Evolutionary conservation across 2,888 invertebrate genomes (phyloP), one percentile per base, ranked within the genome.

Genomic region (Xestoiulus laeticollis): DNA sequence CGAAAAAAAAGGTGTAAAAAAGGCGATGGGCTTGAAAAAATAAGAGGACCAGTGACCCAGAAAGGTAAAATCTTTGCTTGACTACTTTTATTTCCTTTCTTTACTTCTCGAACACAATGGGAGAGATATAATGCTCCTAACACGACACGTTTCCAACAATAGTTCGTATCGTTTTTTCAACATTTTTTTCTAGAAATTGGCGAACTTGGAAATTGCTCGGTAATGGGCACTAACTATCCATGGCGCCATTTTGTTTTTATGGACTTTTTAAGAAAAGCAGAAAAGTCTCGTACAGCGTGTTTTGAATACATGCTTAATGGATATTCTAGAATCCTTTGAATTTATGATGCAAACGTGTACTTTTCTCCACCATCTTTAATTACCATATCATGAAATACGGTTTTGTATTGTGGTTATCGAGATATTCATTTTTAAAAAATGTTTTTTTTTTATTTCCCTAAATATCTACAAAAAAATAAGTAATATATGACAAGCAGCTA

Each of bases 21-120:
- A 68, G 26, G 26, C 26, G 68, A 68, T 68, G 68, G 68, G 68
- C 68, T 26, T 26, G 68, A 68, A 26, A 68, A 68, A 59, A n/a
- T 68, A 26, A 8, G 68, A 68, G 68, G 68, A 68, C 68, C 68
- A 68, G 68, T 68, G 68, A 68, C 68, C 68, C 68, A 68, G 68
- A 68, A 68, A 68, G 68, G 68, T 68, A 26, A 68, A 68, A 68
- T 68, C 68, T 68, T 26, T 68, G 68, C 68, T 68, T 68, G 68
- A 68, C 68, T 68, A 68, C 68, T 26, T 68, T 68, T 68, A 68
- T 68, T 68, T 68, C 68, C 68, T 68, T 68, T 68, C 19, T 68
- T 26, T n/a, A 10, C 26, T 12, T 26, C n/a, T 68, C 68, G 68
- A 68, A 68, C 68, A 68, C 68, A 68, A 68, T 68, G 68, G 68